Percentiles rank a stretch among this genome's conserved stretches.
These are phyloP conservation scores for Scortum barcoo DNA, from an alignment of 2,113 vertebrate species.

Conservation along the genomic window DNA sequence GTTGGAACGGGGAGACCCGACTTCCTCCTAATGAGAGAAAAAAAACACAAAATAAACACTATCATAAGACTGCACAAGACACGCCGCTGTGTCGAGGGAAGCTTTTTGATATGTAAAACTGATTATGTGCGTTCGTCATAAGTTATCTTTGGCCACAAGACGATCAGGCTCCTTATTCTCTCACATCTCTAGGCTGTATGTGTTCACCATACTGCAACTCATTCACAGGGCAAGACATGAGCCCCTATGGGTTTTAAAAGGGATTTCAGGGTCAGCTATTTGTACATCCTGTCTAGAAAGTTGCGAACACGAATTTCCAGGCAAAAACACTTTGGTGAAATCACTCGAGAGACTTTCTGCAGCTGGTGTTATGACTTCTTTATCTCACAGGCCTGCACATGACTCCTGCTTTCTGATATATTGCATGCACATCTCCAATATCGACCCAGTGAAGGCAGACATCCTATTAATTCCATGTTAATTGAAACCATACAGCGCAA, in stretches of 20 bases:
- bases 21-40: slow-evolving; percentile 29
- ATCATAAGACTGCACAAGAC: slow-evolving; percentile 66
- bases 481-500: slow-evolving; percentile 42
- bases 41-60: slow-evolving; percentile 38
- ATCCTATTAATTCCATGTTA: slow-evolving; percentile 32
- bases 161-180: slow-evolving; percentile 36
- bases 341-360: background rate
- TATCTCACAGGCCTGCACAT: background rate
- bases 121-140: slow-evolving; percentile 43
- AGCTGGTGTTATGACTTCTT: background rate
- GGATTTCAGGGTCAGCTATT: slow-evolving; percentile 4
- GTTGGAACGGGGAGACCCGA: background rate
- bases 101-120: slow-evolving; percentile 37
- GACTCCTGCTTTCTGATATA: background rate
- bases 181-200: slow-evolving; percentile 35
- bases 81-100: background rate
- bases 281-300: background rate
- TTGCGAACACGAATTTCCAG: background rate
- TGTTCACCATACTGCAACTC: slow-evolving; percentile 15
- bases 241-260: background rate
- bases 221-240: slow-evolving; percentile 13
- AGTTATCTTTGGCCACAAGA: slow-evolving; percentile 31
- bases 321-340: background rate
- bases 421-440: background rate
- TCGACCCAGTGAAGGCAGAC: background rate